These are phyloP conservation scores for Solenopsis fugax DNA, from an alignment of 1,140 invertebrate genomes.

Conservation along the genomic window DNA sequence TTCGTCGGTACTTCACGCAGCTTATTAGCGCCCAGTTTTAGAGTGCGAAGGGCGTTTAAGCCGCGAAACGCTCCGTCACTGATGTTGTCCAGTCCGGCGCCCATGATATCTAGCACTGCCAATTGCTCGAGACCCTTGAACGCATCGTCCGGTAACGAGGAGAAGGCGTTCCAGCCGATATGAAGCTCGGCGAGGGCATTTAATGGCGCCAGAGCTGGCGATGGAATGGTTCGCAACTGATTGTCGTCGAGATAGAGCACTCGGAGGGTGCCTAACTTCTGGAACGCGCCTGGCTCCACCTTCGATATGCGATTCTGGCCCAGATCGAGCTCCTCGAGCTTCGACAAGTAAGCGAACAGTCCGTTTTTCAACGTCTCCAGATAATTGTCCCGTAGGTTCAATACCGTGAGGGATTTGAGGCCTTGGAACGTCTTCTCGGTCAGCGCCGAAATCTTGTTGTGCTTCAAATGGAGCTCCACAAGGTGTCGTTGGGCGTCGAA, in stretches of 20 bases:
- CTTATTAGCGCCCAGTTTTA: conserved; percentile 93
- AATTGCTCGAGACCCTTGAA: conserved; percentile 92
- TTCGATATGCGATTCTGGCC: conserved; percentile 94
- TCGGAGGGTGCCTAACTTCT: conserved; percentile 91
- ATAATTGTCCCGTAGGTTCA: conserved; percentile 94
- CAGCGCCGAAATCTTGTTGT: conserved; percentile 94
- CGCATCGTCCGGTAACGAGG: conserved; percentile 90
- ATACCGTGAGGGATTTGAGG: conserved; percentile 91
- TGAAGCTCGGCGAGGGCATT: conserved; percentile 93
- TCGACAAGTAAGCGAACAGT: conserved; percentile 91
- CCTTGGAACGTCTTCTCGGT: conserved; percentile 93
- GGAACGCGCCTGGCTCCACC: conserved; percentile 93
- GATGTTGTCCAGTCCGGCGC: conserved; percentile 92
- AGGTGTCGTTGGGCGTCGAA: conserved; percentile 93
- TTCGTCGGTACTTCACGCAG: conserved; percentile 91
- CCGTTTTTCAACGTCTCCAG: conserved; percentile 92
- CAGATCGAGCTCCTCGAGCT: conserved; percentile 94
- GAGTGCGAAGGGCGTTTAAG: conserved; percentile 90
- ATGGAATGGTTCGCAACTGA: conserved; percentile 92
- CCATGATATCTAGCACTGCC: conserved; percentile 92
- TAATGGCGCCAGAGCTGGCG: conserved; percentile 90
- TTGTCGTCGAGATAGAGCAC: conserved; percentile 95
- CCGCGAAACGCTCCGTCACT: conserved; percentile 92
- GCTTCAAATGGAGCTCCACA: conserved; percentile 93
- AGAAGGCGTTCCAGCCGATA: conserved; percentile 93